phyloP scores from a whole-genome alignment of 2,113 vertebrate genomes.

The Tauraco erythrolophus region DNA sequence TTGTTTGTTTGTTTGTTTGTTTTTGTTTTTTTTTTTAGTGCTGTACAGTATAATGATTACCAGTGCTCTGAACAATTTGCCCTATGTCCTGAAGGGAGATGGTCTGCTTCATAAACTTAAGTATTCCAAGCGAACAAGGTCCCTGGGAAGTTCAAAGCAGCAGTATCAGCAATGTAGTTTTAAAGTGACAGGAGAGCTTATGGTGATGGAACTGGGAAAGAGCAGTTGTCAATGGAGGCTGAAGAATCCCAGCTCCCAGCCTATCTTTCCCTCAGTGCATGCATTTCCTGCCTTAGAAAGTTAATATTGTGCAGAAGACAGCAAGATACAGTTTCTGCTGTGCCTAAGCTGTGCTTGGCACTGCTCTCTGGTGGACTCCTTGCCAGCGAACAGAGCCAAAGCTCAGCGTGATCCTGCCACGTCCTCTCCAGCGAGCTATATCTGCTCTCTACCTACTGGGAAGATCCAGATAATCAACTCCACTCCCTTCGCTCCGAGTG shows the following conservation, averaged over 20 bases:
- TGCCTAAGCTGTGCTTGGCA: conserved; percentile 18
- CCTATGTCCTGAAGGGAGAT: neutral
- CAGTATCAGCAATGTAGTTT: neutral
- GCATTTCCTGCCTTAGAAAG: neutral
- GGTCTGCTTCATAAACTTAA: neutral
- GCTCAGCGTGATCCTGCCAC: neutral
- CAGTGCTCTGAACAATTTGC: neutral
- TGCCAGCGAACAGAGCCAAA: neutral
- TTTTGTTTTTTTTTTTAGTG: neutral
- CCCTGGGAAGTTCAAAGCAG: neutral
- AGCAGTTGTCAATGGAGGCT: neutral
- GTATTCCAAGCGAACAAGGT: accelerated
- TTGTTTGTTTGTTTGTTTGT: no score
- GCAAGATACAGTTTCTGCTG: neutral
- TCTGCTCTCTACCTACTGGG: conserved; percentile 1
- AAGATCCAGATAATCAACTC: conserved; percentile 1
- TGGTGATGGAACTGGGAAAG: neutral
- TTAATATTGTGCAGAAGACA: neutral
- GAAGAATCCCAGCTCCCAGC: neutral
- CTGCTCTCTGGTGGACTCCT: neutral
- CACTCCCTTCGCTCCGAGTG: neutral
- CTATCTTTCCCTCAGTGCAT: neutral
- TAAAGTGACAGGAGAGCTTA: neutral
- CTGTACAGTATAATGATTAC: neutral
- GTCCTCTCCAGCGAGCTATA: neutral